Evolutionary conservation across 2,113 vertebrate species (phyloP).

Genomic region (Rallus limicola): DNA sequence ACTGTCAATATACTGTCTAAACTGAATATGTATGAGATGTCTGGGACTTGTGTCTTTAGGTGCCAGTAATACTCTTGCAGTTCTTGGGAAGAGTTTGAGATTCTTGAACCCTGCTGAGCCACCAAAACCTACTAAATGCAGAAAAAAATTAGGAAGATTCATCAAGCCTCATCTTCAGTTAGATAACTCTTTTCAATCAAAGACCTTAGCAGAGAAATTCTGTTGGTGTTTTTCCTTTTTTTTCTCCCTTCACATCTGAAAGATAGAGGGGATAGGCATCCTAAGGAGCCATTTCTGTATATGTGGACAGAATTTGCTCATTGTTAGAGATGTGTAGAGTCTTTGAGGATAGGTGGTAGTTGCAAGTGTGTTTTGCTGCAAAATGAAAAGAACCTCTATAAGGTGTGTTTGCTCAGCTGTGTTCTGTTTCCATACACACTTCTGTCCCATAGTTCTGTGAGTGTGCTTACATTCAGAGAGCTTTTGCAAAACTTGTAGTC

Average conservation of each 20-base stretch:
- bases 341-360: not conserved
- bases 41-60: not conserved
- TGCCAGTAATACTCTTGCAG: not conserved
- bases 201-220: not conserved
- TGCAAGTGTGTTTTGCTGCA: not conserved
- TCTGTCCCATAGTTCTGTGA: not conserved
- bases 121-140: rapidly evolving
- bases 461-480: not conserved
- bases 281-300: not conserved
- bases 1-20: not conserved
- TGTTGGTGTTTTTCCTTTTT: not conserved
- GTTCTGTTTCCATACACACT: not conserved
- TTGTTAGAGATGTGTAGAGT: rapidly evolving
- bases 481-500: not conserved
- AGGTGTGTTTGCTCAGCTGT: not conserved
- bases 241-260: rapidly evolving
- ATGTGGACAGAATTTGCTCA: not conserved
- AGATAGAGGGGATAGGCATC: rapidly evolving
- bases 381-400: not conserved
- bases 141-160: not conserved
- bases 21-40: rapidly evolving
- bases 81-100: not conserved
- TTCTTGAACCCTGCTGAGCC: not conserved
- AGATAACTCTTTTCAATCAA: not conserved
- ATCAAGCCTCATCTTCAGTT: not conserved